phyloP scores from a whole-genome alignment of 2,888 invertebrate species.

The Trachelus troglodyta region DNA sequence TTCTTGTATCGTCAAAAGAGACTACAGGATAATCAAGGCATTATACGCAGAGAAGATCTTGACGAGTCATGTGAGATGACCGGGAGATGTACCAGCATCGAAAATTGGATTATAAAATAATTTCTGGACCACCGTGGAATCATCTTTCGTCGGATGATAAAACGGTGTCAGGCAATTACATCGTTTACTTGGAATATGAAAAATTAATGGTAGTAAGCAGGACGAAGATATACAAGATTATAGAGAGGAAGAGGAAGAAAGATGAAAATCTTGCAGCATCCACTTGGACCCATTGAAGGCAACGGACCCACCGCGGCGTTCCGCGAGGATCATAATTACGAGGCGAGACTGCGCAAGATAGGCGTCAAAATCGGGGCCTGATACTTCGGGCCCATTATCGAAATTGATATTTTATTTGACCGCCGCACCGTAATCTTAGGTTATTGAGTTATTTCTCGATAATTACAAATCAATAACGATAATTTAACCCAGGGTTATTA shows the following conservation, averaged over 20 bases:
- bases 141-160: background rate
- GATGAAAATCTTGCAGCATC: background rate
- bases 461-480: slow-evolving; percentile 59
- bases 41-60: slow-evolving; percentile 15
- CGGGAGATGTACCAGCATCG: slow-evolving; percentile 5
- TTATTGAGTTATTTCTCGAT: slow-evolving; percentile 62
- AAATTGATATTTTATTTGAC: slow-evolving; percentile 65
- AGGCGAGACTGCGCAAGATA: slow-evolving; percentile 45
- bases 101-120: slow-evolving; percentile 19
- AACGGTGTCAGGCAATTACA: background rate
- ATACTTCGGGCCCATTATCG: slow-evolving; percentile 52
- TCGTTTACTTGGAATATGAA: too few relatives aligned
- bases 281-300: slow-evolving; percentile 7
- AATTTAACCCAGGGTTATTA: slow-evolving; percentile 41
- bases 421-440: slow-evolving; percentile 33
- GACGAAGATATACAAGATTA: background rate
- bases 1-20: slow-evolving; percentile 7
- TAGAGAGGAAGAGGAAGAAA: background rate
- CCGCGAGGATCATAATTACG: slow-evolving; percentile 63
- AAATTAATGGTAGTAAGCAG: too few relatives aligned
- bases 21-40: slow-evolving; percentile 20
- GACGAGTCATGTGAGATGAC: slow-evolving; percentile 18
- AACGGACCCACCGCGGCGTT: slow-evolving; percentile 64
- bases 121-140: slow-evolving; percentile 6
- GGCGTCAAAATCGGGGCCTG: slow-evolving; percentile 62